Evolutionary conservation across 2,113 vertebrate species (phyloP).

Genomic region (Pyrgilauda ruficollis): DNA sequence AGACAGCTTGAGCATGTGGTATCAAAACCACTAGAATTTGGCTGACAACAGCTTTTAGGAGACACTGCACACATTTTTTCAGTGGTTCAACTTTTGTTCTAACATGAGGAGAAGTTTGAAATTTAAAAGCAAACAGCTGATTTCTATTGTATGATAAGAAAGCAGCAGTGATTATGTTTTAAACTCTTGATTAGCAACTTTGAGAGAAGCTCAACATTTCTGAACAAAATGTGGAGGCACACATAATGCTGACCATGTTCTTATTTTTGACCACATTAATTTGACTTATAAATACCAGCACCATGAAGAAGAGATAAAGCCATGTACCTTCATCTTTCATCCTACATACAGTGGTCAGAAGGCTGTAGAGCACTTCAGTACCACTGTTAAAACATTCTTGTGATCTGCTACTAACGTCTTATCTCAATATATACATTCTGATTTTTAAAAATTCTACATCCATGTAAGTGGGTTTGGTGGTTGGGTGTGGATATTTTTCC

Average conservation of each 20-base stretch:
- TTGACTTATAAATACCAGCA: not conserved
- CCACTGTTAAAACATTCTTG: not conserved
- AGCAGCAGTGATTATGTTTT: not conserved
- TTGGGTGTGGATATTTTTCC: not conserved
- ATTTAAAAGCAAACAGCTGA: not conserved
- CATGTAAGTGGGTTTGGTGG: not conserved
- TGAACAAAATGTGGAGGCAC: not conserved
- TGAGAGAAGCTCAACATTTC: not conserved
- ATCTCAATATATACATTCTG: not conserved
- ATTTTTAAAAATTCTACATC: not conserved
- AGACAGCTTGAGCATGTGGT: not conserved
- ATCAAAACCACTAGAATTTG: not conserved
- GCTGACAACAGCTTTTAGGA: not conserved
- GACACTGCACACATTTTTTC: not conserved
- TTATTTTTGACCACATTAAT: not conserved
- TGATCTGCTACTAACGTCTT: not conserved
- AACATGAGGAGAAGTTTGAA: not conserved
- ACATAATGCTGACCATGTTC: not conserved
- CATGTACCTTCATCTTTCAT: not conserved
- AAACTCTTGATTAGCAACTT: not conserved
- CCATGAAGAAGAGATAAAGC: not conserved
- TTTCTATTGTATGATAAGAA: not conserved
- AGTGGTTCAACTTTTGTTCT: not conserved
- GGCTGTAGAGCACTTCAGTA: not conserved
- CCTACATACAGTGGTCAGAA: not conserved